These are phyloP conservation scores for Tangara arthus DNA, from an alignment of 2,797 vertebrate genomes.

Conservation along the genomic window DNA sequence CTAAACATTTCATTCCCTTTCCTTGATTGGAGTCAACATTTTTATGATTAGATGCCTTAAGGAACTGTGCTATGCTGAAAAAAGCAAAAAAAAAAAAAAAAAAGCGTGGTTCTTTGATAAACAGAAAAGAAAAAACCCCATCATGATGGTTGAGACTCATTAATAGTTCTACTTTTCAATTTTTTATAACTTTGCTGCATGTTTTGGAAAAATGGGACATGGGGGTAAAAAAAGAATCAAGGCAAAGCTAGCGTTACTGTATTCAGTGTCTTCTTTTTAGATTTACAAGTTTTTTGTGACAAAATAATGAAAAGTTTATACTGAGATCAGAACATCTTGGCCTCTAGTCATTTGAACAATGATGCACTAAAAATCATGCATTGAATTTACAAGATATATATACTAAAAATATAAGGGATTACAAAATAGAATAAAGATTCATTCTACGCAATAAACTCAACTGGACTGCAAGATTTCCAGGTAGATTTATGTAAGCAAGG, in stretches of 20 bases:
- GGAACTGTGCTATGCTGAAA: not conserved
- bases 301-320: too few species aligned
- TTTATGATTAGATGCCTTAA: conserved; percentile 10
- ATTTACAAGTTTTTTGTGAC: too few species aligned
- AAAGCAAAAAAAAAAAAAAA: not conserved
- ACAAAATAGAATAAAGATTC: not conserved
- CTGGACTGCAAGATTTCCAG: not conserved
- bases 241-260: not conserved
- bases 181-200: conserved; percentile 11
- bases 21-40: not conserved
- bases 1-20: not conserved
- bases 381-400: not conserved
- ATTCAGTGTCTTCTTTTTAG: too few species aligned
- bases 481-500: not conserved
- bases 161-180: conserved; percentile 9
- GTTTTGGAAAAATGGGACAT: not conserved
- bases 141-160: not conserved
- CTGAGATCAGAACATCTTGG: not conserved
- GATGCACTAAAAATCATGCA: not conserved
- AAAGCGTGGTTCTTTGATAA: not conserved
- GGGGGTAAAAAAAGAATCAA: not conserved
- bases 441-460: not conserved
- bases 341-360: not conserved
- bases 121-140: not conserved
- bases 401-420: not conserved